phyloP scores from a whole-genome alignment of 2,797 vertebrate genomes.

The Coreius guichenoti region DNA sequence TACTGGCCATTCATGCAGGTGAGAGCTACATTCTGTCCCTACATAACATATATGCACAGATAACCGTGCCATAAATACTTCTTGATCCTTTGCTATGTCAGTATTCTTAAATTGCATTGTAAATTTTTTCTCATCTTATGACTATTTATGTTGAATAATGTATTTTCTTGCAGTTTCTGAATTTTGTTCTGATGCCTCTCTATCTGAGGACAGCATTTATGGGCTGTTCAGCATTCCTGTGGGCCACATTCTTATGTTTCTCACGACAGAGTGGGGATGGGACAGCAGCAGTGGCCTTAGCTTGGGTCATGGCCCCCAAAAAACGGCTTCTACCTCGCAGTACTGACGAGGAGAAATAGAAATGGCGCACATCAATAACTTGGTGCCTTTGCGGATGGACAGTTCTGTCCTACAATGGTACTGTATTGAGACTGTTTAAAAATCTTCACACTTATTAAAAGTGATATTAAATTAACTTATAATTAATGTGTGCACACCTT shows the following conservation, averaged over 20 bases:
- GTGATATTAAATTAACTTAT: not conserved
- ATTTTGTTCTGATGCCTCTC: conserved; percentile 88
- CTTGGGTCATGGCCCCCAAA: conserved; percentile 75
- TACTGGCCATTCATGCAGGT: conserved; percentile 97
- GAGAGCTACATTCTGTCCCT: conserved; percentile 55
- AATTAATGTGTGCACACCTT: not conserved
- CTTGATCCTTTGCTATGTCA: not conserved
- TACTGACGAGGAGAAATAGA: conserved; percentile 55
- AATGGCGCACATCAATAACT: not conserved
- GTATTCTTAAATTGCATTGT: not conserved
- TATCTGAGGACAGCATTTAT: conserved; percentile 89
- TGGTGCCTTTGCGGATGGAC: conserved; percentile 46
- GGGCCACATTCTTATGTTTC: conserved; percentile 93
- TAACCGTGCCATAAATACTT: not conserved
- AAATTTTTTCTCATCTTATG: not conserved
- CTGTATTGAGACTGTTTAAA: not conserved
- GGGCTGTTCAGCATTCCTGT: conserved; percentile 90
- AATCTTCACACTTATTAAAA: not conserved
- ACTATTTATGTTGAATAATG: not conserved
- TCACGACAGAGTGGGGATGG: conserved; percentile 88
- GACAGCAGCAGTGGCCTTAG: conserved; percentile 79
- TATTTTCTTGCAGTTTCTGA: conserved; percentile 81
- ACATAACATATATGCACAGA: conserved; percentile 13
- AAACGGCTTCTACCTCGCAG: conserved; percentile 70
- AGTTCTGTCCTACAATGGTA: not conserved